phyloP scores from a whole-genome alignment of 2,888 invertebrate species.

The Eilema sororculum region DNA sequence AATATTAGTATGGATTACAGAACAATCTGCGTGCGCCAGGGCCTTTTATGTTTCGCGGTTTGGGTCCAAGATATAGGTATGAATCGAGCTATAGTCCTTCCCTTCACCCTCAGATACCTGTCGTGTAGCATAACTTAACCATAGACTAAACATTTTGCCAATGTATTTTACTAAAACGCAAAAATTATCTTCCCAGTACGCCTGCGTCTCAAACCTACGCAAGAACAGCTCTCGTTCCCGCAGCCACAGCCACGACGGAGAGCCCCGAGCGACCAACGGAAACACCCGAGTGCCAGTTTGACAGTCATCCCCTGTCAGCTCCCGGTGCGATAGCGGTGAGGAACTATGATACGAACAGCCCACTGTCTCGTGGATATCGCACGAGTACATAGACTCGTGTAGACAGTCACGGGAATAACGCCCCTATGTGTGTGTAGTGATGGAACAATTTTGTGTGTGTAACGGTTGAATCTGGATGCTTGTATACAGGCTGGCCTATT shows the following conservation, averaged over 20 bases:
- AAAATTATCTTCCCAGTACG: slow-evolving; percentile 65
- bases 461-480: slow-evolving; percentile 6
- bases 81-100: no score
- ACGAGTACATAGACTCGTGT: slow-evolving; percentile 65
- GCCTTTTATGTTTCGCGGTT: no score
- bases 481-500: slow-evolving; percentile 12
- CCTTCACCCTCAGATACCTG: no score
- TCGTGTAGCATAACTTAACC: no score
- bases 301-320: slow-evolving; percentile 68
- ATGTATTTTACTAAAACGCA: not conserved
- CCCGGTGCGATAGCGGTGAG: slow-evolving; percentile 58
- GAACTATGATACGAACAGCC: slow-evolving; percentile 68
- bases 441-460: slow-evolving; percentile 1
- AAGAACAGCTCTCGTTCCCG: slow-evolving; percentile 66
- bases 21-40: no score
- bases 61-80: no score
- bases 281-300: slow-evolving; percentile 80
- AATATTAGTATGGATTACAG: no score
- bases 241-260: slow-evolving; percentile 69
- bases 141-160: no score
- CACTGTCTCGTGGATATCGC: slow-evolving; percentile 79
- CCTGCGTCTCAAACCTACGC: slow-evolving; percentile 78
- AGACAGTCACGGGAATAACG: slow-evolving; percentile 34
- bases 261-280: slow-evolving; percentile 79
- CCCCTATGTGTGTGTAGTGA: not conserved